phyloP scores from a whole-genome alignment of 2,113 vertebrate species.

The Periophthalmus modestus region DNA sequence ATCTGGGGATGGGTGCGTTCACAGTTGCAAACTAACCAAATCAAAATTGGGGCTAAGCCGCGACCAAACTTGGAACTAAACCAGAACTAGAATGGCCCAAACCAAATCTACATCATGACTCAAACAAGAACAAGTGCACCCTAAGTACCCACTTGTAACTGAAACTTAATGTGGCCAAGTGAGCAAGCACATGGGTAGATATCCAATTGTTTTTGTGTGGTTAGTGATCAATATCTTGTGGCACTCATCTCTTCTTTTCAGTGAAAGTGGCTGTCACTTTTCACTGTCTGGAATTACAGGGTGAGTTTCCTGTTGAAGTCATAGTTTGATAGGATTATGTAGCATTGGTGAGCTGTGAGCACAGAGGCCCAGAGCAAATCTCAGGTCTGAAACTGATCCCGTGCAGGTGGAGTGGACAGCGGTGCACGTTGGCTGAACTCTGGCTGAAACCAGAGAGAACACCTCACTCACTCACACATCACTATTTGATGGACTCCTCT shows the following conservation, averaged over 20 bases:
- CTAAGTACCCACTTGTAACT: no score
- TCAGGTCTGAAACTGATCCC: conserved; percentile 59
- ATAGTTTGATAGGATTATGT: conserved; percentile 34
- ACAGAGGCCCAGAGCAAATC: conserved; percentile 42
- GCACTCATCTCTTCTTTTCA: conserved; percentile 28
- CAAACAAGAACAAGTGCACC: no score
- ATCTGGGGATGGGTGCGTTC: no score
- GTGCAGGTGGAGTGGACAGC: conserved; percentile 28
- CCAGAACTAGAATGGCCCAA: no score
- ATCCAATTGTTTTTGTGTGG: background rate
- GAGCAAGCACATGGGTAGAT: background rate
- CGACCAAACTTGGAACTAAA: no score
- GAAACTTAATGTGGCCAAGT: background rate
- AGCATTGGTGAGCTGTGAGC: background rate
- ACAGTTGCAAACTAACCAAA: no score
- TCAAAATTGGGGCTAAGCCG: no score
- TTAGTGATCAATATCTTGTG: conserved; percentile 33
- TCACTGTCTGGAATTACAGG: conserved; percentile 56
- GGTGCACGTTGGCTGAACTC: conserved; percentile 28
- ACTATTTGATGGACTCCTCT: conserved; percentile 43
- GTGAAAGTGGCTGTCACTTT: conserved; percentile 33
- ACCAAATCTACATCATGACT: no score
- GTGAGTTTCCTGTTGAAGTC: conserved; percentile 33
- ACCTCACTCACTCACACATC: conserved; percentile 6
- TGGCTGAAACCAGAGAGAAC: conserved; percentile 60